A percentile compares a stretch with the other conserved stretches of the same genome.
These are phyloP conservation scores for Rhinolophus ferrumequinum DNA, from an alignment of 2,113 vertebrate species.

Conservation along the genomic window DNA sequence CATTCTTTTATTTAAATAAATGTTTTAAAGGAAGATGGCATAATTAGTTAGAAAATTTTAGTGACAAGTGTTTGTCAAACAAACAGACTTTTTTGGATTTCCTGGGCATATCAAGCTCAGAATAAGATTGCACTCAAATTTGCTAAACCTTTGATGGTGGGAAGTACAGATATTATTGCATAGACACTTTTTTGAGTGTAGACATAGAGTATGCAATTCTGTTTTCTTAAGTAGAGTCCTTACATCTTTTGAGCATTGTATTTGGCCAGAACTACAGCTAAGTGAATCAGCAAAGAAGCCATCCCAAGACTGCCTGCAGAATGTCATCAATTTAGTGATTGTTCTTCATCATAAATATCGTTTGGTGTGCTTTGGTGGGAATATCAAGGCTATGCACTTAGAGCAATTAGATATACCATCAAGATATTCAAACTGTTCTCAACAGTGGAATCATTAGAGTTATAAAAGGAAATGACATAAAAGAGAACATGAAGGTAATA, in stretches of 20 bases:
- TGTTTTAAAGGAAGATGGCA: not conserved
- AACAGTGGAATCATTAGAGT: not conserved
- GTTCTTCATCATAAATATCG: slow-evolving; percentile 44
- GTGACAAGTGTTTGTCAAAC: not conserved
- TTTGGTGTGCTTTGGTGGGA: slow-evolving; percentile 29
- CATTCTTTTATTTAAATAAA: not conserved
- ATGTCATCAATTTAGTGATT: not conserved
- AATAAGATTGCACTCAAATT: not conserved
- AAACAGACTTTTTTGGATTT: not conserved
- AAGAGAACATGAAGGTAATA: not conserved
- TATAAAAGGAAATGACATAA: not conserved
- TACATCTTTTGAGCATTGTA: not conserved
- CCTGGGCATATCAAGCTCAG: not conserved
- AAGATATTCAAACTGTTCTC: slow-evolving; percentile 39
- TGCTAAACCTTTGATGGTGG: not conserved
- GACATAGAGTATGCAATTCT: not conserved
- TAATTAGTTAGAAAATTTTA: not conserved
- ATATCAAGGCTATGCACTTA: not conserved
- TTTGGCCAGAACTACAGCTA: not conserved
- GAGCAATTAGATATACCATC: not conserved
- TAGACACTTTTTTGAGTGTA: not conserved
- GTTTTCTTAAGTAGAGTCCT: not conserved
- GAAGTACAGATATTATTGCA: not conserved
- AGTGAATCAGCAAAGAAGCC: not conserved
- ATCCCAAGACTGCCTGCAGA: not conserved